Base-by-base conservation (phyloP, 2,797 vertebrate species). In the Pseudomugil gertrudae region DNA sequence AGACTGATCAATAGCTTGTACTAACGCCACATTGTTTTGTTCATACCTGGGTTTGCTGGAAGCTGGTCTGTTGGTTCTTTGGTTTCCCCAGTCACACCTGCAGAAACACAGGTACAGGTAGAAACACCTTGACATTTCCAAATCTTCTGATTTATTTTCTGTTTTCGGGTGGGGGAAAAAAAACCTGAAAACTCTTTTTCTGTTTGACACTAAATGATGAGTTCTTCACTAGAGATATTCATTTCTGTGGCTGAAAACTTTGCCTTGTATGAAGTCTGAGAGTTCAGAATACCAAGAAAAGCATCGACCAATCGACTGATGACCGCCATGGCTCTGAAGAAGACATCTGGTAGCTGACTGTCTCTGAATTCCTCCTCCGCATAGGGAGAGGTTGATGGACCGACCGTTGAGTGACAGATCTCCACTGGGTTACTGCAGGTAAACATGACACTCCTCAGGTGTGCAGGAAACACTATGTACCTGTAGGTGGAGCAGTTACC, bases 261-360 rank as follows among this genome's bases (percentile, higher is more conserved):
- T 5, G 32, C 32, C 32, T 38, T 38, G 36, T 38, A 43, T 17
- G 15, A 38, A 38, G 38, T 19, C n/a, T 40, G 38, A 69, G 29
- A 32, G 27, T 14, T 62, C 26, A 68, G 27, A 40, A 91, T 94
- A 98, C 97, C 96, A 86, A 98, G 92, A 85, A 98, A 98, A 17
- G 96, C 96, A 59, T 98, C 95, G 75, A 98, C 96, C 78, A 98
- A 90, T 65, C 91, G 94, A 90, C 96, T 95, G 92, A 98, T 91
- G 72, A 92, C 95, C 84, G 94, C 95, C 96, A 98, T 96, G 86
- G 95, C 96, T 91, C 94, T 94, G 82, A 95, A 96, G 93, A 97
- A 96, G 92, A 96, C 96, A 40, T 95, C 94, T 86, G 96, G 95
- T 86, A 96, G 94, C 83, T 95, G 95, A 87, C 93, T 93, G 86